Evolutionary conservation across 2,797 vertebrate genomes (phyloP).

Genomic region (Emys orbicularis): DNA sequence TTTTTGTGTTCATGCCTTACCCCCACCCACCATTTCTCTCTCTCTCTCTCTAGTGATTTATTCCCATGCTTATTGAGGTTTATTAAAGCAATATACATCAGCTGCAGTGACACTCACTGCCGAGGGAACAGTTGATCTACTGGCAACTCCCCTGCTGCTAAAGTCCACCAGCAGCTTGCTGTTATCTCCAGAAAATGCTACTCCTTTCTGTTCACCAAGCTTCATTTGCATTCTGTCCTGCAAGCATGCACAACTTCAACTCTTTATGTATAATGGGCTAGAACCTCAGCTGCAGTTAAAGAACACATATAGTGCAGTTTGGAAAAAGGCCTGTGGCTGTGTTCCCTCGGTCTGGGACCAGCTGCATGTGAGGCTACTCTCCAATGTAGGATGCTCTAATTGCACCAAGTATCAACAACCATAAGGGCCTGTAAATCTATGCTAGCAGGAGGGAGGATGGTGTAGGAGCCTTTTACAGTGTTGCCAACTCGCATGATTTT

Average conservation of each 20-base stretch:
- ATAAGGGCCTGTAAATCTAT: background rate
- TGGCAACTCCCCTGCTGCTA: background rate
- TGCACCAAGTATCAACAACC: background rate
- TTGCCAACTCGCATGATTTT: background rate
- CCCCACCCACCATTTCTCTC: too few species aligned
- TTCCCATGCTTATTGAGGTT: background rate
- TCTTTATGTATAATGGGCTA: background rate
- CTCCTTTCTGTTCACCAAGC: background rate
- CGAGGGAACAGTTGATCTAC: background rate
- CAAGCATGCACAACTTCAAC: background rate
- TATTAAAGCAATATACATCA: background rate
- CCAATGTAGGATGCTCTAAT: background rate
- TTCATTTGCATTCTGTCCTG: background rate
- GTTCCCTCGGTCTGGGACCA: fast-evolving
- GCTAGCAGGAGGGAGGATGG: background rate
- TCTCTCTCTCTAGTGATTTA: background rate
- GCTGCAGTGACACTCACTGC: background rate
- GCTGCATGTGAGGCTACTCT: fast-evolving
- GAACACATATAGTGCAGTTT: background rate
- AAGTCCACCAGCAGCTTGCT: background rate
- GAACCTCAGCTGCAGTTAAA: background rate
- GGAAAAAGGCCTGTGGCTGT: background rate
- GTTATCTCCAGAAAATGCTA: background rate
- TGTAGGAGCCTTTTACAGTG: background rate
- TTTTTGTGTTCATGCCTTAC: background rate